Evolutionary conservation across 2,113 vertebrate genomes (phyloP).

Genomic region (Lophura nycthemera): DNA sequence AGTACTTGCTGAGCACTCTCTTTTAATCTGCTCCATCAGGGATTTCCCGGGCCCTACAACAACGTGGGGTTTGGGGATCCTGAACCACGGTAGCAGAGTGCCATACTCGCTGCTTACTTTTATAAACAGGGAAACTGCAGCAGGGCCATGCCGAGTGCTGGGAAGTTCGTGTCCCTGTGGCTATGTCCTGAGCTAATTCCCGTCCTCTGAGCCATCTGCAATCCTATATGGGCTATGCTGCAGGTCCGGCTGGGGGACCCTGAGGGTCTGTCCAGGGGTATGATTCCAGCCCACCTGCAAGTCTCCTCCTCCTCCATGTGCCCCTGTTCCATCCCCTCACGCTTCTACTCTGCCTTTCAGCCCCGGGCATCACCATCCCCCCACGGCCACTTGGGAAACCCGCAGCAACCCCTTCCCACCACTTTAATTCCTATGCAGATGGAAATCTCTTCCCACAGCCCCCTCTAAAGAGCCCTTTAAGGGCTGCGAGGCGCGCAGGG

Average conservation of each 20-base stretch:
- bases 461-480: background rate
- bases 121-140: background rate
- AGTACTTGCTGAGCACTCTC: background rate
- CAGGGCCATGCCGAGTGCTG: background rate
- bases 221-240: background rate
- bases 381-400: background rate
- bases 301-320: background rate
- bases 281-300: background rate
- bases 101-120: background rate
- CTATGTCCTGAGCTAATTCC: background rate
- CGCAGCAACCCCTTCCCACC: background rate
- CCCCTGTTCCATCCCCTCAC: background rate
- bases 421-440: background rate
- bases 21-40: background rate
- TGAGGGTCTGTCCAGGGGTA: background rate
- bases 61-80: background rate
- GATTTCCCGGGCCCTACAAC: background rate
- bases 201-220: background rate
- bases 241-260: background rate
- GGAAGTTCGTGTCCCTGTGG: background rate
- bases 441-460: accelerated
- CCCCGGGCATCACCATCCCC: background rate
- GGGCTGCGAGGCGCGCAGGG: too few species aligned
- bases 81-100: background rate
- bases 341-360: background rate